Conservation (phyloP, 2,797 vertebrate species). For the Premnoplex brunnescens region DNA sequence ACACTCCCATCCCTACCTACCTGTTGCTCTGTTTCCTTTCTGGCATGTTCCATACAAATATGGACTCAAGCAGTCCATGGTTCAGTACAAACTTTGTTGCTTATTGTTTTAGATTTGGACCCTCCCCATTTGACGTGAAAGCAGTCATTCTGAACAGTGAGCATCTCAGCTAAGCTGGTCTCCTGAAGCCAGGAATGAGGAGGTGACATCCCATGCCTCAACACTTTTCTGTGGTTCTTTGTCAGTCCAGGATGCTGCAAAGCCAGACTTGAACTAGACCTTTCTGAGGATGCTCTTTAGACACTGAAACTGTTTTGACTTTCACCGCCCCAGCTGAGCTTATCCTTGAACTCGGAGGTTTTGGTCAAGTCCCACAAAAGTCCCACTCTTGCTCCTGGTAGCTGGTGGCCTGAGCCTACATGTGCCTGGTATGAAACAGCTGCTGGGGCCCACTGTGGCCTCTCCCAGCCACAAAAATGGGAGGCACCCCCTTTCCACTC, state of each 20-base stretch:
- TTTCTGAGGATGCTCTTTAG: not conserved
- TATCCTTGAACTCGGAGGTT: not conserved
- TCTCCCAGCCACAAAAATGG: not conserved
- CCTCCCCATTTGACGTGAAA: not conserved
- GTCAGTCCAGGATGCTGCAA: not conserved
- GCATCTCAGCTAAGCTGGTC: not conserved
- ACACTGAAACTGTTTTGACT: not conserved
- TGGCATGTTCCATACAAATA: not conserved
- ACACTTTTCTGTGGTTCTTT: not conserved
- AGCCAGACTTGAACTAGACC: not conserved
- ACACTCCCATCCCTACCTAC: not conserved
- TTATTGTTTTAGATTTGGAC: not conserved
- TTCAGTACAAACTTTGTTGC: not conserved
- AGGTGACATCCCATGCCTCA: not conserved
- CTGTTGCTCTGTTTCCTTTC: not conserved
- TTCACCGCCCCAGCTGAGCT: not conserved
- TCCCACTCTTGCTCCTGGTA: fast-evolving
- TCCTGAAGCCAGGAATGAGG: not conserved
- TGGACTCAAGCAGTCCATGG: not conserved
- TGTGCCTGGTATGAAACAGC: not conserved
- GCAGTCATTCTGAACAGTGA: not conserved
- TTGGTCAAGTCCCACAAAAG: not conserved
- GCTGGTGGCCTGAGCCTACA: not conserved
- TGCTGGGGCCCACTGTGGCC: fast-evolving
- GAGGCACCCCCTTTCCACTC: not conserved